Conservation (phyloP, 2,888 invertebrate species). For the Anagyrus pseudococci region DNA sequence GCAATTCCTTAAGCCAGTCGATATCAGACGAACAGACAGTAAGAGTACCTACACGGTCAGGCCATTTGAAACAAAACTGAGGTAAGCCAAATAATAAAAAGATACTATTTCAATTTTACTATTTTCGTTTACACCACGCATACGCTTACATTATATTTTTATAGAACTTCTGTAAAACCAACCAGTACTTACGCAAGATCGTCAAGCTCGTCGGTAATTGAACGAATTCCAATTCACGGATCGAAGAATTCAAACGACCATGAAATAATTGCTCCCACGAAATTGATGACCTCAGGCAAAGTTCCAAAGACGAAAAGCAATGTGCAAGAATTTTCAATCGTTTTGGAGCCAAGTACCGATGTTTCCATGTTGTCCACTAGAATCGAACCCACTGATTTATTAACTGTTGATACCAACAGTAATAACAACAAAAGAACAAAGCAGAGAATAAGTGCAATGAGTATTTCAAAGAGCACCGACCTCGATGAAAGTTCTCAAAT, state of each 20-base stretch:
- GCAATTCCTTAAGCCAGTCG: slow-evolving; percentile 48
- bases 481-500: slow-evolving; percentile 18
- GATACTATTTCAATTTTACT: too few relatives aligned
- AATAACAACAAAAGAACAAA: slow-evolving; percentile 29
- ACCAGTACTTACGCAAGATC: slow-evolving; percentile 2
- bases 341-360: slow-evolving; percentile 53
- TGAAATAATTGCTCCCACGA: slow-evolving; percentile 34
- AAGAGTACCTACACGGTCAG: slow-evolving; percentile 56
- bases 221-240: slow-evolving; percentile 41
- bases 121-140: too few relatives aligned
- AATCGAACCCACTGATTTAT: slow-evolving; percentile 52
- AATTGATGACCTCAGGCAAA: slow-evolving; percentile 36
- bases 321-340: slow-evolving; percentile 46
- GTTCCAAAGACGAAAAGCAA: slow-evolving; percentile 46
- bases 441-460: slow-evolving; percentile 24
- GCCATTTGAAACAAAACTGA: slow-evolving; percentile 54
- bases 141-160: too few relatives aligned
- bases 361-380: slow-evolving; percentile 43
- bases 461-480: slow-evolving; percentile 30
- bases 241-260: slow-evolving; percentile 26
- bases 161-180: slow-evolving; percentile 25
- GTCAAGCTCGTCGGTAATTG: slow-evolving; percentile 45
- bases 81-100: too few relatives aligned
- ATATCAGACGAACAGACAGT: slow-evolving; percentile 50
- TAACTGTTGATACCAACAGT: slow-evolving; percentile 35